Evolutionary conservation across 2,113 vertebrate species (phyloP).

Genomic region (Zeus faber): DNA sequence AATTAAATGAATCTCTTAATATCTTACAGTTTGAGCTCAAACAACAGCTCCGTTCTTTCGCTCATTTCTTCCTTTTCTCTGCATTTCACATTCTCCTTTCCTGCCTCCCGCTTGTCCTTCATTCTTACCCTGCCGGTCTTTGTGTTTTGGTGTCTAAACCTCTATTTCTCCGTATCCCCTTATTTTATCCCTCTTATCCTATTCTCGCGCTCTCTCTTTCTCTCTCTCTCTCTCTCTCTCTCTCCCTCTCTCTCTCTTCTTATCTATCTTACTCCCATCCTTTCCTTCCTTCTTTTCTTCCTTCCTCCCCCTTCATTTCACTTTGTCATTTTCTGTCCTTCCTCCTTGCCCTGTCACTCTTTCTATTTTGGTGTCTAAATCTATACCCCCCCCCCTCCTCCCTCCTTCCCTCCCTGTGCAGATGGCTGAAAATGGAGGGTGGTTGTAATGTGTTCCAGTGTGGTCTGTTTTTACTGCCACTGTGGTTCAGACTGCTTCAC

Average conservation of each 20-base stretch:
- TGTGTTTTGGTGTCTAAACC: too few relatives aligned
- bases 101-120: too few relatives aligned
- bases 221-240: neutral
- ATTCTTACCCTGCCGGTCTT: too few relatives aligned
- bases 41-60: too few relatives aligned
- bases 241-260: conserved; percentile 3
- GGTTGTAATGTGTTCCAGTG: conserved; percentile 54
- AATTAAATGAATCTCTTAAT: too few relatives aligned
- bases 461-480: conserved; percentile 54
- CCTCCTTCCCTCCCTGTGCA: conserved; percentile 13
- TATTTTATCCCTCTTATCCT: too few relatives aligned
- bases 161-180: too few relatives aligned
- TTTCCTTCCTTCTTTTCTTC: conserved; percentile 7
- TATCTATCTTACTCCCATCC: neutral
- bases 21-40: too few relatives aligned
- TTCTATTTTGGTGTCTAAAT: neutral
- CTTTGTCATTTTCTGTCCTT: neutral
- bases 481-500: conserved; percentile 51
- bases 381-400: neutral
- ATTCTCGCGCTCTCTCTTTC: neutral
- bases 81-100: neutral
- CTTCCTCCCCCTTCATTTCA: conserved; percentile 15
- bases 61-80: neutral
- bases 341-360: neutral
- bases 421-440: conserved; percentile 45